These are phyloP conservation scores for Phyllostomus hastatus DNA, from an alignment of 2,113 vertebrate genomes.

Conservation along the genomic window DNA sequence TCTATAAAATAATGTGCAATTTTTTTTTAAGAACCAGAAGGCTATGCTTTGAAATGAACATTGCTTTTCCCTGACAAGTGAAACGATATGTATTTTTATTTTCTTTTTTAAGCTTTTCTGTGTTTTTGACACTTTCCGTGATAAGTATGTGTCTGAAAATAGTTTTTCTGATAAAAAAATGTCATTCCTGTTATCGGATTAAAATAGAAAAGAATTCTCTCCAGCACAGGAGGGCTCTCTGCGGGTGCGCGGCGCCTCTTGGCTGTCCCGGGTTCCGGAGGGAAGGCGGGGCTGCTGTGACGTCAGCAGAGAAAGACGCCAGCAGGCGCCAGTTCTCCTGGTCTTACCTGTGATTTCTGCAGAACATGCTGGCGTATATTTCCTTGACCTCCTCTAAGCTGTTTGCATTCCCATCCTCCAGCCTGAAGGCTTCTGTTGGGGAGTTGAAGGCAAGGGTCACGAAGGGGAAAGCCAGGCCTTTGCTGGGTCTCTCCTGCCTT, in stretches of 20 bases:
- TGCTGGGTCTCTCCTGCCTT: neutral
- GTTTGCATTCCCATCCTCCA: constrained; percentile 77
- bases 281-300: too few relatives aligned
- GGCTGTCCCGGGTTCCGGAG: neutral
- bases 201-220: neutral
- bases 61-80: neutral
- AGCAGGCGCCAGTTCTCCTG: neutral
- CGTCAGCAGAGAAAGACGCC: too few relatives aligned
- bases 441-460: constrained; percentile 63
- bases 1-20: neutral
- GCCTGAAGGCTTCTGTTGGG: constrained; percentile 70
- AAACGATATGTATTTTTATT: neutral
- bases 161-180: neutral
- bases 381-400: constrained; percentile 81
- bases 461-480: neutral
- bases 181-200: neutral
- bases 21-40: neutral
- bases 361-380: constrained; percentile 77
- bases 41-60: neutral
- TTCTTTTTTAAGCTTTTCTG: neutral
- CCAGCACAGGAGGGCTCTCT: neutral
- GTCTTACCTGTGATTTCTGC: constrained; percentile 73
- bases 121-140: neutral
- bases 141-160: neutral
- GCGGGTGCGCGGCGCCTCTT: neutral